Conservation (phyloP, 1,140 invertebrate species). For the Sinella curviseta region DNA sequence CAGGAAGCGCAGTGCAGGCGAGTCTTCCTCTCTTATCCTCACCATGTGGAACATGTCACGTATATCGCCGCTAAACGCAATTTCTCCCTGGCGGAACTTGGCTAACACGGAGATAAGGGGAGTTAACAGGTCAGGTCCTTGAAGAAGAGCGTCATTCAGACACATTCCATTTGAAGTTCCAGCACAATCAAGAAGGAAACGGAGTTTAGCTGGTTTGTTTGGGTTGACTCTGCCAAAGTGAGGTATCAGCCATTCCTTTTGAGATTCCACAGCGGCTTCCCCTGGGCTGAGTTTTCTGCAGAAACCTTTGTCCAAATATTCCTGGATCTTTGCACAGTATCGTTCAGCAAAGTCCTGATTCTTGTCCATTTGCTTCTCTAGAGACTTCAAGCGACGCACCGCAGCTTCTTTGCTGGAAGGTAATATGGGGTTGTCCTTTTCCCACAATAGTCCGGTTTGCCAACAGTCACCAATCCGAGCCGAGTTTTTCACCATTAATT, state of each 20-base stretch:
- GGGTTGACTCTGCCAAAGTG: not conserved
- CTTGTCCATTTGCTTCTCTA: not conserved
- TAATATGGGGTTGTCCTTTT: not conserved
- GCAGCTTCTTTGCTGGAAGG: not conserved
- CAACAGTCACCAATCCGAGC: too few species aligned
- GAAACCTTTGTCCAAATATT: not conserved
- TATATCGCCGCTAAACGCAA: not conserved
- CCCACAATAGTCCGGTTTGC: too few species aligned
- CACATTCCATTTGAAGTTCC: not conserved
- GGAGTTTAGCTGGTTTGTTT: not conserved
- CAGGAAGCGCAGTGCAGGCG: slow-evolving; percentile 40
- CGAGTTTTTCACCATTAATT: not conserved
- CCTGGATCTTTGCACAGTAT: not conserved
- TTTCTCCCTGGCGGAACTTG: not conserved
- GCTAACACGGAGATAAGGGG: not conserved
- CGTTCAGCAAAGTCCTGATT: not conserved
- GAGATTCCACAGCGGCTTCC: not conserved
- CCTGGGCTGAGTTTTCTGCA: not conserved
- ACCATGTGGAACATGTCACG: slow-evolving; percentile 20
- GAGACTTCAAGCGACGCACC: not conserved
- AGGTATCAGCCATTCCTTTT: not conserved
- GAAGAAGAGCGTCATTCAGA: not conserved
- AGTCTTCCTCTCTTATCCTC: slow-evolving; percentile 33
- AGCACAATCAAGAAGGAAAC: not conserved
- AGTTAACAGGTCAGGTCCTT: not conserved